phyloP scores from a whole-genome alignment of 2,888 invertebrate genomes.

The Ceraclea dissimilis region DNA sequence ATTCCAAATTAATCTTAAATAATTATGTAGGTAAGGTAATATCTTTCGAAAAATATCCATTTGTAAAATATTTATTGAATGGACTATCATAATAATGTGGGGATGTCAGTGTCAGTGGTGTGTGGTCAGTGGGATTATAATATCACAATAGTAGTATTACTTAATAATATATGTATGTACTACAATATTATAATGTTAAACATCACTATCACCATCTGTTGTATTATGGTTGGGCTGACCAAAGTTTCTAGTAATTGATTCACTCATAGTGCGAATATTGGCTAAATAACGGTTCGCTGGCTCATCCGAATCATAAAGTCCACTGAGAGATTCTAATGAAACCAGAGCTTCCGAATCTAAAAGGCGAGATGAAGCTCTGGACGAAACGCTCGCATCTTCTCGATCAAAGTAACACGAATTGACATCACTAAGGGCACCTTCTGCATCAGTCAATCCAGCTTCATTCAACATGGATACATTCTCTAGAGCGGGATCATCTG shows the following conservation, averaged over 20 bases:
- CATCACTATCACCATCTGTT: conserved; percentile 61
- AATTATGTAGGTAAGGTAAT: too few relatives aligned
- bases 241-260: conserved; percentile 69
- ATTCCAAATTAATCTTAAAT: neutral
- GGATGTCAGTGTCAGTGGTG: neutral
- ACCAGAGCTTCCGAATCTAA: conserved; percentile 70
- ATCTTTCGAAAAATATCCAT: neutral
- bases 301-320: conserved; percentile 71
- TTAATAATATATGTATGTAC: too few relatives aligned
- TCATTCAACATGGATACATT: conserved; percentile 81
- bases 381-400: conserved; percentile 71
- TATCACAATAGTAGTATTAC: neutral
- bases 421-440: conserved; percentile 80
- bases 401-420: conserved; percentile 73
- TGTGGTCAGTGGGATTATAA: neutral
- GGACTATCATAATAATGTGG: neutral
- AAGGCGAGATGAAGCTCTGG: conserved; percentile 74
- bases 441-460: conserved; percentile 78
- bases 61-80: neutral
- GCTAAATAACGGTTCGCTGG: conserved; percentile 59
- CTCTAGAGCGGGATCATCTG: conserved; percentile 79
- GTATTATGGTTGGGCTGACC: conserved; percentile 58
- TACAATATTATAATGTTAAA: conserved; percentile 8
- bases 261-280: conserved; percentile 67
- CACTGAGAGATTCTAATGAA: conserved; percentile 72